A percentile compares a stretch with the other conserved stretches of the same genome.
Conservation (phyloP, 1,140 invertebrate species). For the Ostrea edulis region DNA sequence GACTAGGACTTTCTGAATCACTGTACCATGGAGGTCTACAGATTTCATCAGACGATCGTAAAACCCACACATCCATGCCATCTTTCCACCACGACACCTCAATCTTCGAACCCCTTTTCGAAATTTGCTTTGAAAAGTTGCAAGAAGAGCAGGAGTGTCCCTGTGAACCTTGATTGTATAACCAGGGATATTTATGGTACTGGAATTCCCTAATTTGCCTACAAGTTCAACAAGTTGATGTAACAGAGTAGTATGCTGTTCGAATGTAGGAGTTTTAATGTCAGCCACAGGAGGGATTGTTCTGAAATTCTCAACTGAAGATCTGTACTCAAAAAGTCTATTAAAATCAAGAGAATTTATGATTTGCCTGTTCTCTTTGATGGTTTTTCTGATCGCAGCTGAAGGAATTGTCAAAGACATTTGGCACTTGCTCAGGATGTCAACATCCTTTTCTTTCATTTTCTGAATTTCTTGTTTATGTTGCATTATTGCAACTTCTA, state of each 20-base stretch:
- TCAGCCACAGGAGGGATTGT: neutral
- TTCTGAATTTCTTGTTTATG: conserved; percentile 6
- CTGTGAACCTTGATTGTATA: neutral
- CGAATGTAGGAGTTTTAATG: neutral
- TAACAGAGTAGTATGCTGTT: neutral
- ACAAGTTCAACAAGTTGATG: conserved; percentile 4
- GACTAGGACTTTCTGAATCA: neutral
- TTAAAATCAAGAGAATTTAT: conserved; percentile 21
- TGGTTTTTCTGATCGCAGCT: neutral
- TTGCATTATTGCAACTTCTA: neutral
- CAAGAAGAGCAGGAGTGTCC: neutral
- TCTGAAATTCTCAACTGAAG: conserved; percentile 1
- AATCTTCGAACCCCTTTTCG: neutral
- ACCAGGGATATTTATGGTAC: neutral
- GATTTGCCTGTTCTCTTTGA: neutral
- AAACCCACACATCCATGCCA: neutral
- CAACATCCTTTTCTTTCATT: neutral
- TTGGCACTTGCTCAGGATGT: neutral
- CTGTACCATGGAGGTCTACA: neutral
- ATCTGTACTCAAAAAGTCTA: conserved; percentile 5
- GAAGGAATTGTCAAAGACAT: neutral
- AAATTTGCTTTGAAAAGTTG: conserved; percentile 11
- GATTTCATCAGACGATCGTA: neutral
- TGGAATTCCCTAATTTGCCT: conserved; percentile 5
- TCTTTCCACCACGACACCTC: neutral